Evolutionary conservation across 2,113 vertebrate species (phyloP).

Genomic region (Mastomys natalensis): DNA sequence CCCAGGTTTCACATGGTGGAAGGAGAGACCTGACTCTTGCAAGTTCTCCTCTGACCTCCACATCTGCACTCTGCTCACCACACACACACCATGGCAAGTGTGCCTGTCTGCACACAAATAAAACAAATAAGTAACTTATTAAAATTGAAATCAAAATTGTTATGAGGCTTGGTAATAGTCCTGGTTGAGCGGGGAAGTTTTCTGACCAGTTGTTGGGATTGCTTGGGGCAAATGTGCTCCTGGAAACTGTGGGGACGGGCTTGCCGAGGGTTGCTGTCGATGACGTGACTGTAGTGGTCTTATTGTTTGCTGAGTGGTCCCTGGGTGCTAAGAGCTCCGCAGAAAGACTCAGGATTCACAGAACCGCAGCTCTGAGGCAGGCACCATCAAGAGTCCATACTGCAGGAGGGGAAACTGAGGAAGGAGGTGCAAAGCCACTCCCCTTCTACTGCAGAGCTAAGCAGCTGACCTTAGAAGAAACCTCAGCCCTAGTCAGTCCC

Average conservation of each 20-base stretch:
- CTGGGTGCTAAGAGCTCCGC: not conserved
- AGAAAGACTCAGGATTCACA: not conserved
- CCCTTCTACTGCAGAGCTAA: not conserved
- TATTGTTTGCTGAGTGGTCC: not conserved
- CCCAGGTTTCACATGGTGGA: not conserved
- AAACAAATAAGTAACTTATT: not conserved
- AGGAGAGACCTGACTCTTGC: not conserved
- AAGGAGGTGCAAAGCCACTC: fast-evolving
- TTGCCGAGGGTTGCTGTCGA: fast-evolving
- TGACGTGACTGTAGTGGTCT: too few relatives aligned
- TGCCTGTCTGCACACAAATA: not conserved
- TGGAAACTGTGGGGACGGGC: not conserved
- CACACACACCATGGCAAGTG: not conserved
- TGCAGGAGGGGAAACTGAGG: not conserved
- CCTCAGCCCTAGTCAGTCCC: too few relatives aligned
- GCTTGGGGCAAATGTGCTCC: not conserved
- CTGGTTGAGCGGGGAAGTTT: too few relatives aligned
- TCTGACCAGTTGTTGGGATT: not conserved
- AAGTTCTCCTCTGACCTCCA: not conserved
- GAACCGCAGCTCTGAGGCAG: not conserved
- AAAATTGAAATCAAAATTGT: not conserved
- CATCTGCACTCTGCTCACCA: not conserved
- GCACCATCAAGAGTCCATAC: too few relatives aligned
- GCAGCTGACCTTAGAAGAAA: not conserved
- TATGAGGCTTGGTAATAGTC: not conserved